Conservation (phyloP, 2,113 vertebrate species). For the Hydrolagus affinis region DNA sequence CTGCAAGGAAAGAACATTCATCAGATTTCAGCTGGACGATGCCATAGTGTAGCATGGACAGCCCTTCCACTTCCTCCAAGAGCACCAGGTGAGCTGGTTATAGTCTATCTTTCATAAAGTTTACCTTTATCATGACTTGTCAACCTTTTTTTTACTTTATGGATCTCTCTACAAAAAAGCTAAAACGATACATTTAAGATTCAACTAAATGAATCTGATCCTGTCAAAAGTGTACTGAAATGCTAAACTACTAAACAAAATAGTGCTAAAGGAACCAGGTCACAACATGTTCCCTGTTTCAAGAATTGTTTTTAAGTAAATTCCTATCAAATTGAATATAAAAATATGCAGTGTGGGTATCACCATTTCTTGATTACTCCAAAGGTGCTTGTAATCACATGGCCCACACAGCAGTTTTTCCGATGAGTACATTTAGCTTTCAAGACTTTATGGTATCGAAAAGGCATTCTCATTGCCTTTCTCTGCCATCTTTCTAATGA, state of each 20-base stretch:
- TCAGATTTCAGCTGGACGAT: conserved; percentile 69
- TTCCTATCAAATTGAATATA: too few relatives aligned
- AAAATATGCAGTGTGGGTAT: too few relatives aligned
- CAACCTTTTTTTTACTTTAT: background rate
- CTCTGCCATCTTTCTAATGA: background rate
- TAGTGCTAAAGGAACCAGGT: background rate
- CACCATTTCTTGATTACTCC: too few relatives aligned
- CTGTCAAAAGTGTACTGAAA: too few relatives aligned
- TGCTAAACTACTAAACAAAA: background rate
- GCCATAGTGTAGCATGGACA: conserved; percentile 72
- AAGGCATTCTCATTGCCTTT: too few relatives aligned
- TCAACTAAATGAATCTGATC: too few relatives aligned
- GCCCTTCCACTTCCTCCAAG: conserved; percentile 56
- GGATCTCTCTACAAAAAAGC: background rate
- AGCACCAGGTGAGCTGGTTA: conserved; percentile 48
- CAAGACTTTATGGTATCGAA: too few relatives aligned
- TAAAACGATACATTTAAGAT: background rate
- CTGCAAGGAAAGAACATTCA: conserved; percentile 64
- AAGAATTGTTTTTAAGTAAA: too few relatives aligned
- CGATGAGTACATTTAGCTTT: too few relatives aligned
- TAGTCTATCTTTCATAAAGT: background rate
- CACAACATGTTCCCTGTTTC: background rate
- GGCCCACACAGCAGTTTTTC: too few relatives aligned
- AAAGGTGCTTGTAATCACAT: too few relatives aligned
- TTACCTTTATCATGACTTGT: conserved; percentile 7